Conservation (phyloP, 2,888 invertebrate genomes). For the Machimus atricapillus region DNA sequence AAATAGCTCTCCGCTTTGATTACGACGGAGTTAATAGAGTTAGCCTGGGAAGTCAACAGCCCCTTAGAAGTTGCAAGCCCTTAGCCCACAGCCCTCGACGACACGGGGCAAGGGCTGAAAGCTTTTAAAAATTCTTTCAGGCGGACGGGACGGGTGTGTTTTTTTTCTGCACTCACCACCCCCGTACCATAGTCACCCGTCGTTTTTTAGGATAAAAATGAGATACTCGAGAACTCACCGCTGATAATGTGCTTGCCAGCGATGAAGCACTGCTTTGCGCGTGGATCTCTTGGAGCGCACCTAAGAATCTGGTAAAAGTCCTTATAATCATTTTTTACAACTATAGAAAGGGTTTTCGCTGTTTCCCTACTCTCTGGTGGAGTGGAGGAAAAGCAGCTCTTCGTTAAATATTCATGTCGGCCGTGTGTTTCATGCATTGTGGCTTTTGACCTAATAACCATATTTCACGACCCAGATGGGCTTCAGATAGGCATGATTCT, state of each 20-base stretch:
- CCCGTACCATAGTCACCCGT: background rate
- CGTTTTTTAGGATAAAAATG: slow-evolving; percentile 5
- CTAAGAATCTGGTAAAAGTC: background rate
- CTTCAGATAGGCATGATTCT: background rate
- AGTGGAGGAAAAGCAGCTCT: background rate
- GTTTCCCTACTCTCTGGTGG: background rate
- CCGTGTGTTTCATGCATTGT: slow-evolving; percentile 1
- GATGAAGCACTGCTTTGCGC: background rate
- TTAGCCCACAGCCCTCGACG: background rate
- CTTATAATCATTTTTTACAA: slow-evolving; percentile 1
- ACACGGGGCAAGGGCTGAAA: background rate
- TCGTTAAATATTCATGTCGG: slow-evolving; percentile 18
- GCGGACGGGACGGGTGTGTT: background rate
- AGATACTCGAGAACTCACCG: background rate
- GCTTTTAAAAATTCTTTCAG: slow-evolving; percentile 17
- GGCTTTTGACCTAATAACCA: slow-evolving; percentile 21
- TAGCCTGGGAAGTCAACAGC: background rate
- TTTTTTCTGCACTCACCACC: background rate
- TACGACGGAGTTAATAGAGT: slow-evolving; percentile 16
- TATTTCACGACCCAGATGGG: slow-evolving; percentile 1
- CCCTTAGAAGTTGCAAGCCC: background rate
- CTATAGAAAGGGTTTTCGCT: background rate
- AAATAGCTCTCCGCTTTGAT: slow-evolving; percentile 4
- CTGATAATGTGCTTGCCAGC: slow-evolving; percentile 8
- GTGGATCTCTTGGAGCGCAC: background rate